Conservation (phyloP, 1,140 invertebrate species). For the Trachymyrmex septentrionalis region DNA sequence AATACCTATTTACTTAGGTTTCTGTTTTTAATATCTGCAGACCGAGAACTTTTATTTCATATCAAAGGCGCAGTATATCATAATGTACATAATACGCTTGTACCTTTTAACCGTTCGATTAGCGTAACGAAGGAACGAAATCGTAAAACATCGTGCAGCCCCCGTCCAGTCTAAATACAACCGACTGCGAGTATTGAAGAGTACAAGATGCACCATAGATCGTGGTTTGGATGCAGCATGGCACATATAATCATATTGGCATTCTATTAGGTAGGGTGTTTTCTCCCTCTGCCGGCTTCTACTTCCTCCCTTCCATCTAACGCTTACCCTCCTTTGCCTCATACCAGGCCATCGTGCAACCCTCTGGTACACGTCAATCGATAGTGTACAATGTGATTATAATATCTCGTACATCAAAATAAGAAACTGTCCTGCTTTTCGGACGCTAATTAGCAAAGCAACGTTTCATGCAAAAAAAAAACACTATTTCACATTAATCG, state of each 20-base stretch:
- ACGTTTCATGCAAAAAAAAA: neutral
- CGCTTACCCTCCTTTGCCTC: slow-evolving; percentile 58
- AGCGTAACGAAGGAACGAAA: neutral
- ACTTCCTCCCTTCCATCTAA: slow-evolving; percentile 76
- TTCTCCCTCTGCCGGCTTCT: slow-evolving; percentile 76
- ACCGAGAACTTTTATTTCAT: neutral
- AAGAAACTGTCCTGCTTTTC: slow-evolving; percentile 39
- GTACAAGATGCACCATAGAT: slow-evolving; percentile 68
- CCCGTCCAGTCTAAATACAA: neutral
- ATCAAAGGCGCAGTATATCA: neutral
- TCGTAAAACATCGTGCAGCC: neutral
- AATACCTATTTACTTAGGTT: neutral
- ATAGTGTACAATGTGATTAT: slow-evolving; percentile 81
- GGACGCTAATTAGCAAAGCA: slow-evolving; percentile 27
- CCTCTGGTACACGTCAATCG: slow-evolving; percentile 80
- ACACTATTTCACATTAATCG: neutral
- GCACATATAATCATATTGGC: slow-evolving; percentile 84
- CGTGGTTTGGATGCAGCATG: slow-evolving; percentile 81
- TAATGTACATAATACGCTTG: neutral
- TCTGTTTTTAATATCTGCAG: neutral
- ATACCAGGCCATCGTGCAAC: slow-evolving; percentile 68
- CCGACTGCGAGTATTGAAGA: slow-evolving; percentile 68
- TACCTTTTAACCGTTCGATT: neutral
- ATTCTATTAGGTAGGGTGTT: slow-evolving; percentile 82
- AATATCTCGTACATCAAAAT: slow-evolving; percentile 76